A percentile compares a stretch with the other conserved stretches of the same genome.
These are phyloP conservation scores for Stenurella melanura DNA, from an alignment of 2,888 invertebrate species.

Conservation along the genomic window DNA sequence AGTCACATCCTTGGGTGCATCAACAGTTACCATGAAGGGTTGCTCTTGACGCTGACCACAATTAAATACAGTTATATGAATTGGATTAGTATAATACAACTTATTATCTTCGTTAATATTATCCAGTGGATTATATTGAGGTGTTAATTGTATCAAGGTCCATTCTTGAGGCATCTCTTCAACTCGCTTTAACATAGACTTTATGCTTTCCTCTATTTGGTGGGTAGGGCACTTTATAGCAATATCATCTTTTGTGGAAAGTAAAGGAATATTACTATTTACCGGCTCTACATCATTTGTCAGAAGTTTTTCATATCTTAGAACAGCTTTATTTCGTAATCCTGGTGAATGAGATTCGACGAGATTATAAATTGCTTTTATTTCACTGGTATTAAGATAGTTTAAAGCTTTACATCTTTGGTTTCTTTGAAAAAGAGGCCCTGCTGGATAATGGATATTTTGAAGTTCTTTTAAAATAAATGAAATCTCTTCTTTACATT, in stretches of 20 bases:
- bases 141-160: conserved; percentile 78
- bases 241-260: conserved; percentile 61
- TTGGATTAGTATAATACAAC: conserved; percentile 60
- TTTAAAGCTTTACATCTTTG: conserved; percentile 60
- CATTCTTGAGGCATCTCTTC: conserved; percentile 75
- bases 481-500: conserved; percentile 30
- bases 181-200: conserved; percentile 62
- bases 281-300: conserved; percentile 43
- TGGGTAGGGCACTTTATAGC: conserved; percentile 60
- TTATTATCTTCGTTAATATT: conserved; percentile 59
- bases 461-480: conserved; percentile 48
- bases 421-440: conserved; percentile 58
- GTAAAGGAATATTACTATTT: conserved; percentile 44
- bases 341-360: conserved; percentile 68
- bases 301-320: conserved; percentile 62
- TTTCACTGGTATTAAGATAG: conserved; percentile 61
- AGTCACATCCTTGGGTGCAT: conserved; percentile 59
- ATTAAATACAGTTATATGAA: conserved; percentile 68
- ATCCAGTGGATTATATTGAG: conserved; percentile 64
- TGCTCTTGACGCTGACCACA: conserved; percentile 63
- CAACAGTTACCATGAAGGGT: conserved; percentile 65
- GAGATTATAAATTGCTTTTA: conserved; percentile 66
- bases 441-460: conserved; percentile 53
- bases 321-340: conserved; percentile 64
- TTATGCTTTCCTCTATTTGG: conserved; percentile 54